Evolutionary conservation across 92 coral and sea anemone genomes (phyloP), one percentile per base, ranked within the genome.

Genomic region (Zoanthus solanderi): DNA sequence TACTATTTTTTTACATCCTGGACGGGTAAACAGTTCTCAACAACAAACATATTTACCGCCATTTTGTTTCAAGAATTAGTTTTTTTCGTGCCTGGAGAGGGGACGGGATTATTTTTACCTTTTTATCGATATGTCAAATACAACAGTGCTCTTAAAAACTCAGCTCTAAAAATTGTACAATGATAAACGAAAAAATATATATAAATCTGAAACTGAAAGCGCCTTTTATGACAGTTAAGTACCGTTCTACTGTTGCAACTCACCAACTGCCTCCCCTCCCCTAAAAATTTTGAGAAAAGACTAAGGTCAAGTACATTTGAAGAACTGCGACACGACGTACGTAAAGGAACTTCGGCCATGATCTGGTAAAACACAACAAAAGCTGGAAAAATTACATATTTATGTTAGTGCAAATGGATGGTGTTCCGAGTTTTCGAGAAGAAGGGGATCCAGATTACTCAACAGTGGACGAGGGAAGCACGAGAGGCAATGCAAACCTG

Each of bases 361-460:
- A 50, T 58, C 46, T 4, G 0, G 18, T 9, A 23, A 23, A 65
- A 32, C 6, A n/a, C 28, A 75, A 6, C 45, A 47, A 48, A 48
- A 75, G 6, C 29, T 28, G 11, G 18, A 0, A 6, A 63, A 30
- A 0, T 61, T 34, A 9, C 17, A 15, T 5, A 11, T 44, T 80
- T 45, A 6, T 46, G 65, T 66, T 14, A 17, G 8, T 81, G 47
- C 5, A 32, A 81, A 81, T 81, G 85, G 85, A 81, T 11, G 66
- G 48, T n/a, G 10, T 32, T 28, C 12, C 29, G 23, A 66, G 75
- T 65, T 81, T 67, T 66, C 11, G 61, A 18, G 97, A 92, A 76
- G 93, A 84, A 13, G 87, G 79, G 45, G 99, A 97, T 34, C 99
- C 99, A 16, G 99, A 97, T 77, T 97, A 97, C 69, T 90, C 85